A percentile compares a stretch with the other conserved stretches of the same genome.
Conservation (phyloP, 2,797 vertebrate species). For the Parauchenoglanis punctatus region DNA sequence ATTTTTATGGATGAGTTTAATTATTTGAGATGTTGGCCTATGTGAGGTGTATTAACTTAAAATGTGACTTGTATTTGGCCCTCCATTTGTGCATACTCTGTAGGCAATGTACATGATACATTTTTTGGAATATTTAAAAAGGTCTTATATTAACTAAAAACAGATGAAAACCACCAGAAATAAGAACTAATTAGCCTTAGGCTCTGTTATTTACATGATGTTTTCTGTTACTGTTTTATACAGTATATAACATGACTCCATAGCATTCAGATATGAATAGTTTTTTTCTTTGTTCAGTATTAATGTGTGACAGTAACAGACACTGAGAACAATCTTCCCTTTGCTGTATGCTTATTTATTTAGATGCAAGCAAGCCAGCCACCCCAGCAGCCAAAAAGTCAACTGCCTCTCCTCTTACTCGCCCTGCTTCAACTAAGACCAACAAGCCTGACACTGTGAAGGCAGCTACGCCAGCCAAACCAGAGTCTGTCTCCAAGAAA, state of each 20-base stretch:
- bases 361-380: slow-evolving; percentile 75
- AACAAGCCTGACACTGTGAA: slow-evolving; percentile 75
- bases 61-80: not conserved
- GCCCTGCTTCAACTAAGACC: slow-evolving; percentile 66
- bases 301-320: not conserved
- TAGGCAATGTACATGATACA: not conserved
- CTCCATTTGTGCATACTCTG: not conserved
- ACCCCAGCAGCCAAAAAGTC: slow-evolving; percentile 71
- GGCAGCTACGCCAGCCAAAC: slow-evolving; percentile 61
- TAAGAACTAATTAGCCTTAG: not conserved
- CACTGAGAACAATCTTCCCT: slow-evolving; percentile 3
- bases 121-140: not conserved
- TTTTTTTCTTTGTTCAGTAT: not conserved
- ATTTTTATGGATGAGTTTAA: slow-evolving; percentile 1
- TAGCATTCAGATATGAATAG: not conserved
- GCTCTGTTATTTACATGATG: not conserved
- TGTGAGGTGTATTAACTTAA: not conserved
- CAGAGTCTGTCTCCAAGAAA: slow-evolving; percentile 66
- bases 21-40: not conserved
- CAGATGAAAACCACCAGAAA: not conserved
- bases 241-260: not conserved
- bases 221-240: not conserved
- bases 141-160: not conserved
- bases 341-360: slow-evolving; percentile 29
- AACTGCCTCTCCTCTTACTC: slow-evolving; percentile 67